Percentiles rank a stretch among this genome's conserved stretches.
These are phyloP conservation scores for Drosophila falleni DNA, from an alignment of 2,888 invertebrate species.

Conservation along the genomic window DNA sequence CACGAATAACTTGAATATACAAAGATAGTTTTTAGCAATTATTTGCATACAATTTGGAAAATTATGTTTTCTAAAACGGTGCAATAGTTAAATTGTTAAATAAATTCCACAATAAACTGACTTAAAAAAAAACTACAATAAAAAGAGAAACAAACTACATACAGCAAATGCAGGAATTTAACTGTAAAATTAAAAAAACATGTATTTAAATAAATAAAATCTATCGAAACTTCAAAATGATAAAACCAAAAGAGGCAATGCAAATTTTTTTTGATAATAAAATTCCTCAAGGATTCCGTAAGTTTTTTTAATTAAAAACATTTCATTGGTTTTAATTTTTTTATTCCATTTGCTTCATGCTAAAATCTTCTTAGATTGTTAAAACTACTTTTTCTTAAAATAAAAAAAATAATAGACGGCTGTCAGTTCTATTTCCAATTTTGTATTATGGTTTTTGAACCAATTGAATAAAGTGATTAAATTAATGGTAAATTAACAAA, in stretches of 20 bases:
- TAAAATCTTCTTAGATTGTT: no score
- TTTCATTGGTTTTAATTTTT: no score
- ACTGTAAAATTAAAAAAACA: slow-evolving; percentile 73
- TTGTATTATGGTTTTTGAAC: no score
- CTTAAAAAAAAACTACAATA: slow-evolving; percentile 15
- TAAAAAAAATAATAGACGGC: no score
- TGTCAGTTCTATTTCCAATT: no score
- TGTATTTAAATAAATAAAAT: slow-evolving; percentile 77
- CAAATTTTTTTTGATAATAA: background rate
- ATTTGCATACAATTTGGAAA: slow-evolving; percentile 60
- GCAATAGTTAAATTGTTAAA: slow-evolving; percentile 80
- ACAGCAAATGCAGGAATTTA: slow-evolving; percentile 80
- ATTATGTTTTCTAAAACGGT: slow-evolving; percentile 48
- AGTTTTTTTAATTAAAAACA: no score
- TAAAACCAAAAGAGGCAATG: slow-evolving; percentile 19
- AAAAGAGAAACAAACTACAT: slow-evolving; percentile 67
- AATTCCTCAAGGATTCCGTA: background rate
- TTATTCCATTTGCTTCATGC: no score
- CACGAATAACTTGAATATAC: slow-evolving; percentile 39
- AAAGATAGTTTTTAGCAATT: slow-evolving; percentile 48
- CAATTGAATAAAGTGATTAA: no score
- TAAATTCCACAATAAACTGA: slow-evolving; percentile 62
- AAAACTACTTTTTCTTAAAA: no score
- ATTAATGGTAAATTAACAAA: no score
- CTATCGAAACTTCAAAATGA: slow-evolving; percentile 63